Percentiles rank a stretch among this genome's conserved stretches.
Evolutionary conservation across 2,113 vertebrate genomes (phyloP).

Genomic region (Thunnus maccoyii): DNA sequence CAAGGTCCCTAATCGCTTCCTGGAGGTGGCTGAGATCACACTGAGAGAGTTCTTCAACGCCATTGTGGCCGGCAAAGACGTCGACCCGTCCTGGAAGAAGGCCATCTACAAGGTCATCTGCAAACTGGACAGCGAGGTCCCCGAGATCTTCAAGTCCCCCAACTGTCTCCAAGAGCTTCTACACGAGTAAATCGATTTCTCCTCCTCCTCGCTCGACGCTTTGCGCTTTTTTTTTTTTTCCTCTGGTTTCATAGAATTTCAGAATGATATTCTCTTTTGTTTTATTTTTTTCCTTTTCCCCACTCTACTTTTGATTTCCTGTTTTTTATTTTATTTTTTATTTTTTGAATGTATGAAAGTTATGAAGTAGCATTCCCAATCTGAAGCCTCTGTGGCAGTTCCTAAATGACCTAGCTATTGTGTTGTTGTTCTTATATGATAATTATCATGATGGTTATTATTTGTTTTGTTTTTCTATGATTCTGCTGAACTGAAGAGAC

Average conservation of each 20-base stretch:
- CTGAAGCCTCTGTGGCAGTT: conserved; percentile 64
- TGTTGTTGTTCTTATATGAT: conserved; percentile 76
- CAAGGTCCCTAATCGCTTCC: conserved; percentile 98
- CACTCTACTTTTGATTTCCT: conserved; percentile 57
- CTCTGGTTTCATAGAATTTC: conserved; percentile 79
- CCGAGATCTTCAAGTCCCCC: conserved; percentile 98
- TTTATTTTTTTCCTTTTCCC: conserved; percentile 35
- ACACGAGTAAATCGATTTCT: conserved; percentile 91
- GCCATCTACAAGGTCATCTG: conserved; percentile 99
- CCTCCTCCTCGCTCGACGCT: conserved; percentile 71
- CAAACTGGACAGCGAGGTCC: conserved; percentile 99
- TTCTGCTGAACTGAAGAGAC: conserved; percentile 77
- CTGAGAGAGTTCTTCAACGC: conserved; percentile 99
- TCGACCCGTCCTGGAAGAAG: conserved; percentile 99
- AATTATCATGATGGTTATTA: conserved; percentile 68
- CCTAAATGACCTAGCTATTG: conserved; percentile 80
- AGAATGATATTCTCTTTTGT: conserved; percentile 53
- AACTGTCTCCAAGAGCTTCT: conserved; percentile 99
- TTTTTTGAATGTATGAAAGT: conserved; percentile 82
- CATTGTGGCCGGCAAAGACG: conserved; percentile 98
- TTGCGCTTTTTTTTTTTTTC: conserved; percentile 77
- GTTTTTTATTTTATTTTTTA: conserved; percentile 57
- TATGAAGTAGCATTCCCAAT: conserved; percentile 85
- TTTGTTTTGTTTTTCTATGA: conserved; percentile 86
- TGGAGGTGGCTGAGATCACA: conserved; percentile 99